Evolutionary conservation across 2,797 vertebrate genomes (phyloP), one percentile per base, ranked within the genome.

Genomic region (Megalops cyprinoides): DNA sequence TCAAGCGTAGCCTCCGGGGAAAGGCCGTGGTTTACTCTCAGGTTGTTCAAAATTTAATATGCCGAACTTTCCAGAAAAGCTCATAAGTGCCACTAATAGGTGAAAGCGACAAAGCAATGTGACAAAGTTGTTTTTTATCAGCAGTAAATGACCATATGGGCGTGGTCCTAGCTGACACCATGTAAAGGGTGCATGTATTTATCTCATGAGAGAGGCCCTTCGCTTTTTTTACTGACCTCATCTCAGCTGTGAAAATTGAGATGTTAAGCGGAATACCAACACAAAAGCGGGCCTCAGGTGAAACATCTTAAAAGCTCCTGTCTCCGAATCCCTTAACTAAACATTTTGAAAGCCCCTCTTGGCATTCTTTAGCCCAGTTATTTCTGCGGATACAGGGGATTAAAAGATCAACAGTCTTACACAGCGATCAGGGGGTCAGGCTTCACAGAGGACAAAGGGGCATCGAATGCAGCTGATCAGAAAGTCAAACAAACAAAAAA

Each of bases 261-360:
- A 89, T 82, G 88, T 83, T 89, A 90, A 92, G 91, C 89, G 88
- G 92, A 89, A 86, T 86, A 78, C 86, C 80, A 79, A 87, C 85
- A 92, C 90, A 93, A 91, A 91, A 87, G 89, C 86, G 85, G 89
- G 87, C 86, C 86, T 91, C 92, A 93, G 91, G 92, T 93, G 89
- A 92, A 82, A 91, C 86, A 90, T 88, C 88, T 89, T 89, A 91
- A 85, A 86, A 86, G 86, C 92, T 87, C 91, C 82, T 83, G 89
- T 88, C 82, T 81, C 90, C 88, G 89, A 94, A 94, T 95, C 93
- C 89, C 90, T 92, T 94, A 93, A 89, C 89, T 84, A 94, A 95
- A 95, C 93, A 95, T 90, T 92, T 88, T 92, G 90, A 93, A 92
- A 92, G 91, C 91, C 90, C 87, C 86, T 88, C 92, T 92, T 91